These are phyloP conservation scores for Spicauda simplicius DNA, from an alignment of 2,888 invertebrate genomes.

Conservation along the genomic window DNA sequence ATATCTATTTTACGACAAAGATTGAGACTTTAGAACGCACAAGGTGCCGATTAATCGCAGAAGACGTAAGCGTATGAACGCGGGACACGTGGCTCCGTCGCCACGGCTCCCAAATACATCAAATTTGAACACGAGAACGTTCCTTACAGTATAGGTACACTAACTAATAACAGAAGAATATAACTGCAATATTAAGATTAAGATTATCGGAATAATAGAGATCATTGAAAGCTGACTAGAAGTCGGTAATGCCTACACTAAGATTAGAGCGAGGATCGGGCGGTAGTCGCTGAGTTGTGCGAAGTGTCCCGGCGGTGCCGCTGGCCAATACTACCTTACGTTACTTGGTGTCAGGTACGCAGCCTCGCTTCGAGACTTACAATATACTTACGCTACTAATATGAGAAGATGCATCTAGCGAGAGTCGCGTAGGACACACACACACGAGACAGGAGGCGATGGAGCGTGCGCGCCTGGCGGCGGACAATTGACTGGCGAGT, in stretches of 20 bases:
- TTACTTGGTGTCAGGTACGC: conserved; percentile 79
- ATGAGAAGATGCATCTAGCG: conserved; percentile 70
- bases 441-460: conserved; percentile 45
- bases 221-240: conserved; percentile 83
- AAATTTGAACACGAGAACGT: conserved; percentile 68
- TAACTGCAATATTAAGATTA: conserved; percentile 70
- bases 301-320: conserved; percentile 47
- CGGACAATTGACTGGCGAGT: conserved; percentile 69
- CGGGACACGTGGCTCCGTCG: conserved; percentile 34
- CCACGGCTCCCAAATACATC: conserved; percentile 38
- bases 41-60: conserved; percentile 43
- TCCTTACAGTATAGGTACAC: conserved; percentile 61
- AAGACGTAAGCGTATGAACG: conserved; percentile 36
- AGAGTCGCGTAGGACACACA: conserved; percentile 57
- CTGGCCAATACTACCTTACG: conserved; percentile 50
- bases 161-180: conserved; percentile 72
- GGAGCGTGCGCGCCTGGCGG: conserved; percentile 52
- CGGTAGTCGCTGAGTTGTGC: conserved; percentile 52
- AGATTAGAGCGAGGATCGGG: conserved; percentile 51
- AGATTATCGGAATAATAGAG: conserved; percentile 74
- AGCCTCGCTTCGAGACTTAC: conserved; percentile 67
- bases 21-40: conserved; percentile 64
- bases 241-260: conserved; percentile 78
- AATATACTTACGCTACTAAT: conserved; percentile 62
- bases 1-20: conserved; percentile 74